Evolutionary conservation across 2,888 invertebrate species (phyloP).

Genomic region (Idaea aversata): DNA sequence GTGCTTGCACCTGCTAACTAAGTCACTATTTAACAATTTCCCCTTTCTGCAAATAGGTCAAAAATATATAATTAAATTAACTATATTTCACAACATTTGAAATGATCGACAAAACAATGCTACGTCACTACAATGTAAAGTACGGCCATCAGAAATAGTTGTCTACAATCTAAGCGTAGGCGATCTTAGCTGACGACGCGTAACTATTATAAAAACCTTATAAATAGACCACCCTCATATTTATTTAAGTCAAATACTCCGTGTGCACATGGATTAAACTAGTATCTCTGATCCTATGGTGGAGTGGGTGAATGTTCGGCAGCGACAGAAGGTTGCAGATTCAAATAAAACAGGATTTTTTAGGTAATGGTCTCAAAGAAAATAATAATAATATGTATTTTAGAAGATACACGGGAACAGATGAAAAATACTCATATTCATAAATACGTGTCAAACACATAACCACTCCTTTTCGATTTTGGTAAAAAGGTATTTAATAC

Average conservation of each 20-base stretch:
- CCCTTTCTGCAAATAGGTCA: background rate
- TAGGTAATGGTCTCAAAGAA: too few relatives aligned
- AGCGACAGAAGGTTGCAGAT: background rate
- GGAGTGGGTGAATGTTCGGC: background rate
- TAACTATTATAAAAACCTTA: background rate
- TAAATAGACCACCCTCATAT: background rate
- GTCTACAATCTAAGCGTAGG: background rate
- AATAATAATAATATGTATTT: too few relatives aligned
- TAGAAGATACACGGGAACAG: too few relatives aligned
- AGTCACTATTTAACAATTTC: too few relatives aligned
- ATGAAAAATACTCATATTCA: too few relatives aligned
- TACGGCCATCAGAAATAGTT: constrained; percentile 1
- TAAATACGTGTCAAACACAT: too few relatives aligned
- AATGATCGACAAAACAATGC: background rate
- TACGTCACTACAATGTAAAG: background rate
- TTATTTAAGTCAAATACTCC: background rate
- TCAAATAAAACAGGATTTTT: too few relatives aligned
- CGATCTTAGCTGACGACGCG: background rate
- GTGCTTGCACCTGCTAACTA: too few relatives aligned
- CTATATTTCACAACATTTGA: background rate
- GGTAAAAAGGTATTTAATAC: too few relatives aligned
- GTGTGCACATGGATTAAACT: background rate
- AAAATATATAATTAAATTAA: background rate
- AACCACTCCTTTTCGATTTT: too few relatives aligned
- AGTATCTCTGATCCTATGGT: background rate